phyloP scores from a whole-genome alignment of 2,113 vertebrate genomes.

The Heptranchias perlo region DNA sequence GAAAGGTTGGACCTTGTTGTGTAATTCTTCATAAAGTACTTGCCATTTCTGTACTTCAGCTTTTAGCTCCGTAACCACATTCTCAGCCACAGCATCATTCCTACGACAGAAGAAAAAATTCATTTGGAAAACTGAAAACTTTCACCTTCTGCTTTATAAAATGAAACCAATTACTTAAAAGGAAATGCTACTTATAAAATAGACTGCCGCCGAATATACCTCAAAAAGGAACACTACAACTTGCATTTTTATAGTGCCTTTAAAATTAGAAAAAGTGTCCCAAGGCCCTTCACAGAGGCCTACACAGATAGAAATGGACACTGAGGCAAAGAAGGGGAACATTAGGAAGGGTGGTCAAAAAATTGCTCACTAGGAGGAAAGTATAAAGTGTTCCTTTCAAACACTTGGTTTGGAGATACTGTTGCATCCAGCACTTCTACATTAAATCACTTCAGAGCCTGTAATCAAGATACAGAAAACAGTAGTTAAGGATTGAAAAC shows the following conservation, averaged over 20 bases:
- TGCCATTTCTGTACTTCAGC: conserved; percentile 65
- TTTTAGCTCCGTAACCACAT: conserved; percentile 44
- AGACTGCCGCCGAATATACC: background rate
- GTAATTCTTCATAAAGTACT: conserved; percentile 74
- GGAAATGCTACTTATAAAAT: background rate
- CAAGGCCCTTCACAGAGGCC: background rate
- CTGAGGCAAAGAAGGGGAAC: background rate
- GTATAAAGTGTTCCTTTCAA: background rate
- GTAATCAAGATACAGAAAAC: background rate
- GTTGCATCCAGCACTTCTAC: background rate
- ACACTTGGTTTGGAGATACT: background rate
- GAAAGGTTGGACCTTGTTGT: conserved; percentile 83
- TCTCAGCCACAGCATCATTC: conserved; percentile 50
- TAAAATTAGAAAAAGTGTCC: background rate
- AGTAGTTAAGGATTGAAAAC: background rate
- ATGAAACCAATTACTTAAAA: background rate
- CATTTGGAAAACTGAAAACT: background rate
- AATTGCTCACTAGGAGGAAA: too few relatives aligned
- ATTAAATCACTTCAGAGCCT: background rate
- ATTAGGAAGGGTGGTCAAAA: too few relatives aligned
- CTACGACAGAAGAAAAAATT: conserved; percentile 46
- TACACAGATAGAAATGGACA: background rate
- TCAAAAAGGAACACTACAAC: background rate
- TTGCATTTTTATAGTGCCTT: background rate
- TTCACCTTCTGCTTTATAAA: background rate